phyloP scores from a whole-genome alignment of 1,140 invertebrate genomes.

The Pachypeltis micranthus region DNA sequence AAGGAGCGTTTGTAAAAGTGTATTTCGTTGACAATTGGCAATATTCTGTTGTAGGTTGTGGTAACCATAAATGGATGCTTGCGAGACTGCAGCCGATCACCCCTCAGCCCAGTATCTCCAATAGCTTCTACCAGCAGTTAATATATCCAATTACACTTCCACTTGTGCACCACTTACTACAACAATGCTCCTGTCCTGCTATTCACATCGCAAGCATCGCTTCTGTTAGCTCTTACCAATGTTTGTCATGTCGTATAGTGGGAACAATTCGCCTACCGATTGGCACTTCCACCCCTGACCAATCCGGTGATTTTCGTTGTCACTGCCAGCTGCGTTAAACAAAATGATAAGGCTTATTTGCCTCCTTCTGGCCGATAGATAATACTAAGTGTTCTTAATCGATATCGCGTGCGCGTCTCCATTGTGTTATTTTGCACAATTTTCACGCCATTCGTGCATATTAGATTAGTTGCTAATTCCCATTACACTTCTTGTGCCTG shows the following conservation, averaged over 20 bases:
- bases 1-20: background rate
- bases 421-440: background rate
- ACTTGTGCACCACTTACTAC: constrained; percentile 16
- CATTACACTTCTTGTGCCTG: constrained; percentile 15
- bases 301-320: background rate
- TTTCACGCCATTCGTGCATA: constrained; percentile 10
- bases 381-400: constrained; percentile 6
- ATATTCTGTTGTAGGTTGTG: constrained; percentile 41
- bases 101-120: constrained; percentile 66
- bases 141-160: constrained; percentile 23
- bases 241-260: background rate
- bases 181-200: constrained; percentile 5
- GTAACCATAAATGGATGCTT: constrained; percentile 83
- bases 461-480: constrained; percentile 19
- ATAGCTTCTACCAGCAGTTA: constrained; percentile 83
- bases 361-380: background rate
- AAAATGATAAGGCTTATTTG: no score
- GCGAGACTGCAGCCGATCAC: constrained; percentile 66
- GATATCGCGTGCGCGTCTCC: background rate
- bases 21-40: background rate
- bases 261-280: background rate
- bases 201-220: constrained; percentile 17
- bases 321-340: background rate
- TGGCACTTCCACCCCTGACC: background rate
- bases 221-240: constrained; percentile 13